Conservation (phyloP, 2,113 vertebrate species). For the Promerops cafer region DNA sequence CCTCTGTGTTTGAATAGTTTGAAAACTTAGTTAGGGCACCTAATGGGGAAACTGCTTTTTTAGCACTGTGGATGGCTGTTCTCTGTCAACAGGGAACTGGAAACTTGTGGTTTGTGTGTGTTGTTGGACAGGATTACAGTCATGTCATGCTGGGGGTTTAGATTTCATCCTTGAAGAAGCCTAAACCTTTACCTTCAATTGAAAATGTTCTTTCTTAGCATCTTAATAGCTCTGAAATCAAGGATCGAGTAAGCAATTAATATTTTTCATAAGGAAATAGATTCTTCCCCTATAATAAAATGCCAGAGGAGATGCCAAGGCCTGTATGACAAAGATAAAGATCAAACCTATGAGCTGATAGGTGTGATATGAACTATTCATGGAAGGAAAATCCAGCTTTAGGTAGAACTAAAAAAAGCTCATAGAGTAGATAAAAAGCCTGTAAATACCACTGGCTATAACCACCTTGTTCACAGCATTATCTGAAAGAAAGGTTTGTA, state of each 20-base stretch:
- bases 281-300: neutral
- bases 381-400: neutral
- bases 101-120: neutral
- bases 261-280: neutral
- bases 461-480: neutral
- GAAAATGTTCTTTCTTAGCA: neutral
- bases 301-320: neutral
- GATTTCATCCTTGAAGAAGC: neutral
- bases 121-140: neutral
- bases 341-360: neutral
- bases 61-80: constrained; percentile 13
- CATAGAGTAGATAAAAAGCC: neutral
- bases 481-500: neutral
- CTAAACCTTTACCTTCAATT: neutral
- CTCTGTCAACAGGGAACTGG: neutral
- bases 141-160: neutral
- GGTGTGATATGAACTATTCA: neutral
- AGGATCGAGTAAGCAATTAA: neutral
- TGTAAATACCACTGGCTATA: neutral
- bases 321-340: neutral
- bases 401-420: neutral
- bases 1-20: constrained; percentile 22
- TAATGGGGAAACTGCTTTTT: constrained; percentile 1
- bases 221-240: neutral
- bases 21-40: constrained; percentile 26